Evolutionary conservation across 2,113 vertebrate genomes (phyloP).

Genomic region (Balaenoptera acutorostrata): DNA sequence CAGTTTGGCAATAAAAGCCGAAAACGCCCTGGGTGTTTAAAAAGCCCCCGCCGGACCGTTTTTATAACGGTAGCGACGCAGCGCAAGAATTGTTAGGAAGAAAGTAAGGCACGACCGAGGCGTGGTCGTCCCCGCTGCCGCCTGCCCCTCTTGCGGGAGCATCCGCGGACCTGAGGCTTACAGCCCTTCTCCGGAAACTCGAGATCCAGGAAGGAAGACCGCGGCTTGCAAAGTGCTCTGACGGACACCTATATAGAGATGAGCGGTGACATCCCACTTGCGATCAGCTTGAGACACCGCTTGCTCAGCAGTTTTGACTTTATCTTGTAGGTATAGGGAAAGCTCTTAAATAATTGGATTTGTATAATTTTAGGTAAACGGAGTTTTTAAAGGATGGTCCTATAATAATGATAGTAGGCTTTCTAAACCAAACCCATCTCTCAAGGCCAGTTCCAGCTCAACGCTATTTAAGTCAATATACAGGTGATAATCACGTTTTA

Average conservation of each 20-base stretch:
- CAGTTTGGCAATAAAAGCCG: neutral
- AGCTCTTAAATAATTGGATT: neutral
- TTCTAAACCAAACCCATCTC: neutral
- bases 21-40: neutral
- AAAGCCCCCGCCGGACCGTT: neutral
- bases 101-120: neutral
- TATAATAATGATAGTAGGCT: neutral
- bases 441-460: neutral
- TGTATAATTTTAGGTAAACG: too few species aligned
- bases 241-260: neutral
- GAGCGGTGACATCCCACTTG: neutral
- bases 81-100: too few species aligned
- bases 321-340: neutral
- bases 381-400: neutral
- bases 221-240: neutral
- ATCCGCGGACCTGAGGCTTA: fast-evolving
- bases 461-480: neutral
- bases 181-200: neutral
- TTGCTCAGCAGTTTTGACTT: neutral
- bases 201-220: neutral
- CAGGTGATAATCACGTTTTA: too few species aligned
- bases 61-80: neutral
- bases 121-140: fast-evolving
- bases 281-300: neutral
- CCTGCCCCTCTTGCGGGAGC: fast-evolving